A percentile compares a stretch with the other conserved stretches of the same genome.
Evolutionary conservation across 1,140 invertebrate species (phyloP).

Genomic region (Aphis gossypii): DNA sequence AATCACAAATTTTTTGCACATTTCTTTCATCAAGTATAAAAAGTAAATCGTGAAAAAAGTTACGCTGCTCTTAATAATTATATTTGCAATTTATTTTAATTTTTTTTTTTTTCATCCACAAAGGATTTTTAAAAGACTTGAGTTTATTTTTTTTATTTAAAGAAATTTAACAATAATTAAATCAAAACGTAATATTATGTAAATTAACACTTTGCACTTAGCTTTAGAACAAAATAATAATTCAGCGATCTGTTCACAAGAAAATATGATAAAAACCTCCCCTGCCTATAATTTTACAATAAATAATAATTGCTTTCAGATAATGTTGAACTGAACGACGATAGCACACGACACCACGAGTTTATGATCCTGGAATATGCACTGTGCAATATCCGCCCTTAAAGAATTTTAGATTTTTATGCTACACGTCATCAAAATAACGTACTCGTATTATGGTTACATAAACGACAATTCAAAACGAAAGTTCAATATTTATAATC

Average conservation of each 20-base stretch:
- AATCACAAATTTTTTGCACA: conserved; percentile 60
- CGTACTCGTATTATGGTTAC: neutral
- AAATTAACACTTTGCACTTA: no score
- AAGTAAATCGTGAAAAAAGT: no score
- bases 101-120: neutral
- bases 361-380: neutral
- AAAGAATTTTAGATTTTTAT: neutral
- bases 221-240: no score
- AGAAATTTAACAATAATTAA: no score
- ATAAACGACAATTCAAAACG: neutral
- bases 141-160: no score
- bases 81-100: neutral
- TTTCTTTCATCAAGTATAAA: no score
- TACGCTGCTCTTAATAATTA: no score
- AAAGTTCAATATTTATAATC: conserved; percentile 19
- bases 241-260: no score
- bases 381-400: neutral
- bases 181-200: no score
- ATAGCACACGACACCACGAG: neutral
- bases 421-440: neutral
- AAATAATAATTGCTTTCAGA: neutral
- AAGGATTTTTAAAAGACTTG: no score
- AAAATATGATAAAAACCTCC: no score
- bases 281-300: neutral
- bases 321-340: neutral